Base-by-base conservation (phyloP, 2,797 vertebrate species). In the Neomorphus geoffroyi region DNA sequence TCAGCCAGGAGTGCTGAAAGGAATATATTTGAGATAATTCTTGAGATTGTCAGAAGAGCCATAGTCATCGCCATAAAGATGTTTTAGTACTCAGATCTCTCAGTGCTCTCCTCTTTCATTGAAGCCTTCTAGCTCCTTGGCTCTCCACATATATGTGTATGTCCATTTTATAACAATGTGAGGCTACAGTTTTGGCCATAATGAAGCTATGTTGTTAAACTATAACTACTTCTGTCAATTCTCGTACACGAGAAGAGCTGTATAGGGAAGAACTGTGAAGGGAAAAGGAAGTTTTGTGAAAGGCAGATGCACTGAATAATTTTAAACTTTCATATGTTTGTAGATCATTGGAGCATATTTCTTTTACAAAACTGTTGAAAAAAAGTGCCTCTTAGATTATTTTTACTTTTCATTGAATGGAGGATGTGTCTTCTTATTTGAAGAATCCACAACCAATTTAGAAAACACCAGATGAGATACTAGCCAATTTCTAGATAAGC, bases 401-500 rank as follows among this genome's bases (percentile, higher is more conserved):
- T 95, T 94, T 92, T 92, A 37, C 33, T 88, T 95, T 80, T 92
- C 60, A 51, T 50, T 86, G 73, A 92, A 66, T 88, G 70, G 62
- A 64, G 79, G 60, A 78, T 43, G 3, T 66, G 41, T 77, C 13
- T 41, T 88, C 27, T 70, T 67, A 39, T 74, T 86, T 81, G 64
- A 92, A 80, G 61, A 90, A 91, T 82, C 32, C 82, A 58, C 43
- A 85, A 61, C 78, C 81, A 93, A 93, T 93, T 89, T 95, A 86
- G 86, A 88, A 87, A 88, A 48, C 71, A 78, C 58, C 93, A 93
- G 75, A 85, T 86, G 86, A 96, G 74, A 90, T 65, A 43, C 39
- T 94, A 96, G 86, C 48, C 78, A 93, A 86, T 80, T 96, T 93
- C 73, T 83, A 67, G 64, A 86, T 74, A 37, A 94, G 61, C 37